A percentile compares a stretch with the other conserved stretches of the same genome.
Evolutionary conservation across 2,113 vertebrate species (phyloP).

Genomic region (Calcarius ornatus): DNA sequence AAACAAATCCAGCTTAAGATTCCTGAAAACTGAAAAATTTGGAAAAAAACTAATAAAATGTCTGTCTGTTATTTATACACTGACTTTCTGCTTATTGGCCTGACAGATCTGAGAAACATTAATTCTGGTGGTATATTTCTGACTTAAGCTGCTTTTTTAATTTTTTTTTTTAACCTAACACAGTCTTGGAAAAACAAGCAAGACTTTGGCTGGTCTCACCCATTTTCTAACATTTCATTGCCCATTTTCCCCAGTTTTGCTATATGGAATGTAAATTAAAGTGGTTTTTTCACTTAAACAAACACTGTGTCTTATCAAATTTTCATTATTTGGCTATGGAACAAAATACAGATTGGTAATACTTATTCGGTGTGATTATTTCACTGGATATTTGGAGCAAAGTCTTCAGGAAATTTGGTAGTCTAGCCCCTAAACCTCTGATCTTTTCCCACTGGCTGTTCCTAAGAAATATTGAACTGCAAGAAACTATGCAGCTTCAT

Average conservation of each 20-base stretch:
- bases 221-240: constrained; percentile 57
- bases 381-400: not conserved
- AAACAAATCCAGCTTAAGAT: not conserved
- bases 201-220: constrained; percentile 38
- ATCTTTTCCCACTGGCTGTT: not conserved
- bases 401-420: constrained; percentile 43
- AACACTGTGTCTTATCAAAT: constrained; percentile 55
- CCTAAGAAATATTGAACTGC: not conserved
- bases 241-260: constrained; percentile 61
- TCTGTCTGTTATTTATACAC: constrained; percentile 61
- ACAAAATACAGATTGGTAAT: constrained; percentile 23
- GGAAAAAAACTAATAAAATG: constrained; percentile 26
- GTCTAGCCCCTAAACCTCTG: constrained; percentile 8
- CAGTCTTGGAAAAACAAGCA: constrained; percentile 67
- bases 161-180: not conserved
- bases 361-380: constrained; percentile 5
- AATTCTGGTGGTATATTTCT: constrained; percentile 62
- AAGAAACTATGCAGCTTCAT: not conserved
- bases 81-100: constrained; percentile 45
- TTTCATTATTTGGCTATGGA: constrained; percentile 60
- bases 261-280: constrained; percentile 73
- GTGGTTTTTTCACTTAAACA: not conserved
- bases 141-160: constrained; percentile 18
- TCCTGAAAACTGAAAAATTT: constrained; percentile 39
- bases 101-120: constrained; percentile 41